Percentiles rank a stretch among this genome's conserved stretches.
phyloP scores from a whole-genome alignment of 2,113 vertebrate species.

The Scatophagus argus region DNA sequence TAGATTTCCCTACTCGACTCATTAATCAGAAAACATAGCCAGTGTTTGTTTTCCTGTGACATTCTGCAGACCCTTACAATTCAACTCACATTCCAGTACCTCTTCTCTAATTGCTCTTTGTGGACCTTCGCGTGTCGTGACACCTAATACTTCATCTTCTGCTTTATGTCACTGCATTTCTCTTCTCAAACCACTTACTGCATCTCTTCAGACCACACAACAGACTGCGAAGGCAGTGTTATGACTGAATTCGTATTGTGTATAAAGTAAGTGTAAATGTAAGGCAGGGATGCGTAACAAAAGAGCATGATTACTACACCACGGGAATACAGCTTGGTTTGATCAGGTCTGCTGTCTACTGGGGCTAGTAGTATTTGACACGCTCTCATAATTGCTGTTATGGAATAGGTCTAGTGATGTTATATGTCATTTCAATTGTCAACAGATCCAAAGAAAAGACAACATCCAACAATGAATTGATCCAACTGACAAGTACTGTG shows the following conservation, averaged over 20 bases:
- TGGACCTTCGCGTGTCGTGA: not conserved
- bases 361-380: not conserved
- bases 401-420: not conserved
- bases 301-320: not conserved
- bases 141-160: not conserved
- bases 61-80: not conserved
- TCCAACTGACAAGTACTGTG: not conserved
- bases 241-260: not conserved
- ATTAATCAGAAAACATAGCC: not conserved
- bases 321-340: not conserved
- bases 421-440: not conserved
- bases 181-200: not conserved
- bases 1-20: conserved; percentile 9
- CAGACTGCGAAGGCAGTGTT: not conserved
- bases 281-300: not conserved
- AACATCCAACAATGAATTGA: not conserved
- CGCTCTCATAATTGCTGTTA: not conserved
- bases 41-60: conserved; percentile 10
- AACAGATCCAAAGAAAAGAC: not conserved
- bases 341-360: not conserved
- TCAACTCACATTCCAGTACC: not conserved
- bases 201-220: not conserved
- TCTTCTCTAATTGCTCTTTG: conserved; percentile 17
- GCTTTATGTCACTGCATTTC: not conserved
- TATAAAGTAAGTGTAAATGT: not conserved